Evolutionary conservation across 1,140 invertebrate genomes (phyloP), one percentile per base, ranked within the genome.

Genomic region (Drosophila ironensis): DNA sequence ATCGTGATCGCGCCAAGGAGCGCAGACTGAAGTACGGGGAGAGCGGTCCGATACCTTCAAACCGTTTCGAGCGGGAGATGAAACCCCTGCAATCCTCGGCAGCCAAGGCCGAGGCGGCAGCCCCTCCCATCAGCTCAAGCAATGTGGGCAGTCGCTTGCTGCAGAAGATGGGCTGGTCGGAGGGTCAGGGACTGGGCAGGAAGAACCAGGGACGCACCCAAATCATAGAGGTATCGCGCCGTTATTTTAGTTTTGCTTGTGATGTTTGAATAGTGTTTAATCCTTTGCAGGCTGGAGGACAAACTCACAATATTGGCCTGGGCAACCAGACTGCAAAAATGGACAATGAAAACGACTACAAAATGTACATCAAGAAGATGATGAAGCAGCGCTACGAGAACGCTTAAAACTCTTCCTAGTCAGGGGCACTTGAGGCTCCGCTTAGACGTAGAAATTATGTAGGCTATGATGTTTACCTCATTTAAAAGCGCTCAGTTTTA

Each of bases 131-230:
- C 40, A 95, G 96, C 9, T 94, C 95, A 0, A 95, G 96, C 59
- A 98, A 97, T 90, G 95, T 98, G 72, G 97, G 97, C 1, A 98
- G 95, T 91, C 96, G 96, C 90, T 91, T 99, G 73, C 90, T 99
- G 33, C 97, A 99, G 91, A 99, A 98, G 91, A 99, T 99, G 98
- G 98, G 98, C 0, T 99, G 98, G 98, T 95, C 94, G 4, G 96
- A 98, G 90, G 98, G 98, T 1, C 94, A 97, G 92, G 98, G 98
- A 0, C 91, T 99, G 7, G 98, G 98, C 3, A 97, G 96, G 88
- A 92, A 93, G 24, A 97, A 97, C 88, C 98, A 99, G 91, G 98
- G 98, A n/a, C 93, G 97, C 73, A 96, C 96, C 4, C 95, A 94
- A 40, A 97, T 98, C 41, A 96, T 98, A 61, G 95, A 97, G 91